Evolutionary conservation across 2,888 invertebrate genomes (phyloP).

Genomic region (Corbicula japonica): DNA sequence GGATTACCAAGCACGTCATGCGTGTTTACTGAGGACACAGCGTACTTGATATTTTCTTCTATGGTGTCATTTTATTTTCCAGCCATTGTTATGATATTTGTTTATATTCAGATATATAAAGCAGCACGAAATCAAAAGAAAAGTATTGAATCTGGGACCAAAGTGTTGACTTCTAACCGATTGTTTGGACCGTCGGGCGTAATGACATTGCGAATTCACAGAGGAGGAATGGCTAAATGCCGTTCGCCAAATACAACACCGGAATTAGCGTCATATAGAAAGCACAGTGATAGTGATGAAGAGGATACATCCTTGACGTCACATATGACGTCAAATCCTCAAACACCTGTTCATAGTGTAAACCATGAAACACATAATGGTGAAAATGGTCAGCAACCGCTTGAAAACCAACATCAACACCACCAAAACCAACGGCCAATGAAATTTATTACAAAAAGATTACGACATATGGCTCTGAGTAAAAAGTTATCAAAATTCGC

Average conservation of each 20-base stretch:
- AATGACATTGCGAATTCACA: constrained; percentile 96
- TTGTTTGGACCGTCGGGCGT: constrained; percentile 89
- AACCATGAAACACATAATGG: constrained; percentile 35
- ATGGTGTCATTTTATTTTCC: constrained; percentile 99
- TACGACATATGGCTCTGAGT: constrained; percentile 93
- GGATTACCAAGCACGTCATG: constrained; percentile 88
- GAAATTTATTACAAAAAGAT: constrained; percentile 79
- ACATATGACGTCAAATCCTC: constrained; percentile 25
- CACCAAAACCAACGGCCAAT: constrained; percentile 70
- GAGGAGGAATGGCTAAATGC: constrained; percentile 91
- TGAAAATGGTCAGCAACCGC: constrained; percentile 15
- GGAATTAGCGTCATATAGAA: constrained; percentile 65
- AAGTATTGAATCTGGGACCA: constrained; percentile 96
- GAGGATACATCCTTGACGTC: constrained; percentile 48
- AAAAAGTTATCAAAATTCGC: constrained; percentile 97
- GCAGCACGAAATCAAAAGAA: constrained; percentile 97
- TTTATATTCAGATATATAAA: constrained; percentile 97
- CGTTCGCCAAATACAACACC: constrained; percentile 69
- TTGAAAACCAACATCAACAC: constrained; percentile 37
- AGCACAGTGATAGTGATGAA: constrained; percentile 78
- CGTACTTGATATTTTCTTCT: constrained; percentile 98
- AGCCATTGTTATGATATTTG: constrained; percentile 98
- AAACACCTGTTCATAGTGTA: constrained; percentile 38
- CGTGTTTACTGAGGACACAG: constrained; percentile 98
- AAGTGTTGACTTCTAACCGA: constrained; percentile 87